Evolutionary conservation across 1,140 invertebrate genomes (phyloP).

Genomic region (Apis cerana): DNA sequence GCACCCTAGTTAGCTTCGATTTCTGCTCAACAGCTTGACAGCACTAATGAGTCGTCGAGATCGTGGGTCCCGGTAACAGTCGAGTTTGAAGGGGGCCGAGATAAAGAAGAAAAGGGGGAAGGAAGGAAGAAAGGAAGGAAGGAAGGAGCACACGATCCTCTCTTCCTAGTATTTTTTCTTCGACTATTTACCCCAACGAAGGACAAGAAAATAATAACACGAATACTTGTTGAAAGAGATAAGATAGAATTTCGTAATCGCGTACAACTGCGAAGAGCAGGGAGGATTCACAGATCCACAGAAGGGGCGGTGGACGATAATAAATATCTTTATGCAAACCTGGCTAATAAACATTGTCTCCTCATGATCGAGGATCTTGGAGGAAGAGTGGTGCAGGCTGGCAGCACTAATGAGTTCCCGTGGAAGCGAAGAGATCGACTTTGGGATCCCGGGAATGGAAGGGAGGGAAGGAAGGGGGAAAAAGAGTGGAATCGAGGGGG

Average conservation of each 20-base stretch:
- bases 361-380: slow-evolving; percentile 50
- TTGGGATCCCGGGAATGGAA: slow-evolving; percentile 58
- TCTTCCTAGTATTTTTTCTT: background rate
- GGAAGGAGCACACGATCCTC: background rate
- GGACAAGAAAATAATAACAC: too few species aligned
- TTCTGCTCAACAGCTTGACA: slow-evolving; percentile 45
- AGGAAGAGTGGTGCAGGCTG: slow-evolving; percentile 5
- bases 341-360: slow-evolving; percentile 50
- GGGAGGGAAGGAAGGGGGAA: slow-evolving; percentile 32
- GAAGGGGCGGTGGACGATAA: too few species aligned
- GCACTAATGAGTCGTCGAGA: slow-evolving; percentile 49
- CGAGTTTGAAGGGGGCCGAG: slow-evolving; percentile 26
- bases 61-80: slow-evolving; percentile 34
- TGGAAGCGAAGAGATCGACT: slow-evolving; percentile 41
- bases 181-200: background rate
- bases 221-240: too few species aligned
- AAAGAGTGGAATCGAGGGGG: slow-evolving; percentile 22
- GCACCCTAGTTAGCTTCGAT: slow-evolving; percentile 51
- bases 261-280: too few species aligned
- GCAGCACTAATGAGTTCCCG: slow-evolving; percentile 61
- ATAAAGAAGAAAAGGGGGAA: slow-evolving; percentile 4
- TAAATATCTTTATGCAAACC: slow-evolving; percentile 21
- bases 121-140: slow-evolving; percentile 4
- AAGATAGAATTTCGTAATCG: too few species aligned
- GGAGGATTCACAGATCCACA: too few species aligned